Evolutionary conservation across 2,113 vertebrate species (phyloP).

Genomic region (Trichechus manatus): DNA sequence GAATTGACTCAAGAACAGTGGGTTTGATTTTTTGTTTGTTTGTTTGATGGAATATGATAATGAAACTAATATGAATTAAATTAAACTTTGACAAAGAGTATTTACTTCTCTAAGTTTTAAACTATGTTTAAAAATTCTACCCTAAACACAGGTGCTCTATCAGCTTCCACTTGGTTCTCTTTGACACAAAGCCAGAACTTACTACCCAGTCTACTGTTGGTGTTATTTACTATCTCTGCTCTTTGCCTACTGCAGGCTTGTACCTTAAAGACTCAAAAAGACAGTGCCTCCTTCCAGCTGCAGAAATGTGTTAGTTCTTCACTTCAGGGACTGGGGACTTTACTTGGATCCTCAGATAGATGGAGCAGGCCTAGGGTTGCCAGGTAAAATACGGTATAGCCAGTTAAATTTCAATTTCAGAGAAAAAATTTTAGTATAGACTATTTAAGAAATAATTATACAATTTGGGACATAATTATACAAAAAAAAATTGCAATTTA

Average conservation of each 20-base stretch:
- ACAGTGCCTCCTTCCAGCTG: not conserved
- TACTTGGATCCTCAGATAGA: not conserved
- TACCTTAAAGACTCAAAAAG: not conserved
- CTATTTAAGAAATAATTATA: not conserved
- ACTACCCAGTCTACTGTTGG: no score
- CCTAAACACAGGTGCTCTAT: not conserved
- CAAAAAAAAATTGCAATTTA: no score
- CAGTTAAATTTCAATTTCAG: not conserved
- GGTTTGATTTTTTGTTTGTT: no score
- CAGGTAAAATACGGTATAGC: not conserved
- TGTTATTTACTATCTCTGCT: not conserved
- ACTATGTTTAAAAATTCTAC: not conserved
- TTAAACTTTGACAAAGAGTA: not conserved
- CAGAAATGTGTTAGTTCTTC: not conserved
- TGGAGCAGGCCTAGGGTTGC: not conserved
- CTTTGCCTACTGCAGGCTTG: not conserved
- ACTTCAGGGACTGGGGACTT: not conserved
- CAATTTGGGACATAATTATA: no score
- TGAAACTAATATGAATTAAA: not conserved
- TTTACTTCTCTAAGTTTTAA: not conserved
- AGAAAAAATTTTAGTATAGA: not conserved
- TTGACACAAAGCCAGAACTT: not conserved
- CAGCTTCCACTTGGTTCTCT: not conserved
- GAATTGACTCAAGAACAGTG: no score
- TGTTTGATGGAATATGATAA: no score